Base-by-base conservation (phyloP, 2,113 vertebrate genomes). In the Hystrix brachyura region DNA sequence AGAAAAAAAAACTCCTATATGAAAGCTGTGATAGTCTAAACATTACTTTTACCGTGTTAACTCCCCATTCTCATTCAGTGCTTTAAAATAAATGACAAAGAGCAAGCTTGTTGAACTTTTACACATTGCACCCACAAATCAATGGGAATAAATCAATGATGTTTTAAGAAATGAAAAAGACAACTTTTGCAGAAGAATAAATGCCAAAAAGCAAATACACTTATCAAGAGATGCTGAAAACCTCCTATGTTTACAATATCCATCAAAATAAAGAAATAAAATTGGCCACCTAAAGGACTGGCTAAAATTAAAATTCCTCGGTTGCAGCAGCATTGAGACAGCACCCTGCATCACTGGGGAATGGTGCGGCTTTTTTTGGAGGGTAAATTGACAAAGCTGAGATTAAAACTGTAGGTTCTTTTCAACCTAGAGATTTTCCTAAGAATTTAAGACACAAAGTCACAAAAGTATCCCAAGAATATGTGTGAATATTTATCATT, bases 281-380 rank as follows among this genome's bases (percentile, higher is more conserved):
- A 29, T 19, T 18, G 62, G 72, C 79, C 9, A 87, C n/a, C 29
- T 67, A 38, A 57, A 94, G 87, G 48, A 59, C 1, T 80, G 11
- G 5, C 18, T 90, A 87, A 95, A 91, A 67, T 79, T 87, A 79
- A 97, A 87, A 64, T 51, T 83, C 23, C n/a, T 89, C 34, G 79
- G 19, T 74, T 86, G n/a, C 0, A 27, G 27, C 1, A 59, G 32
- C 62, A 10, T 55, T 72, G 12, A 87, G 53, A 46, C 13, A 67
- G 1, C 27, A 19, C 17, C 27, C 34, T 55, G 6, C 0, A 48
- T 38, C 43, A 25, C 12, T 38, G 14, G 80, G 34, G 80, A 85
- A 80, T 57, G 27, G 5, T 64, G 13, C 1, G 51, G 69, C 19
- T 0, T 79, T 43, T 90, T 71, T 59, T 21, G 1, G n/a, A 89